Evolutionary conservation across 2,113 vertebrate genomes (phyloP).

Genomic region (Cynoglossus semilaevis): DNA sequence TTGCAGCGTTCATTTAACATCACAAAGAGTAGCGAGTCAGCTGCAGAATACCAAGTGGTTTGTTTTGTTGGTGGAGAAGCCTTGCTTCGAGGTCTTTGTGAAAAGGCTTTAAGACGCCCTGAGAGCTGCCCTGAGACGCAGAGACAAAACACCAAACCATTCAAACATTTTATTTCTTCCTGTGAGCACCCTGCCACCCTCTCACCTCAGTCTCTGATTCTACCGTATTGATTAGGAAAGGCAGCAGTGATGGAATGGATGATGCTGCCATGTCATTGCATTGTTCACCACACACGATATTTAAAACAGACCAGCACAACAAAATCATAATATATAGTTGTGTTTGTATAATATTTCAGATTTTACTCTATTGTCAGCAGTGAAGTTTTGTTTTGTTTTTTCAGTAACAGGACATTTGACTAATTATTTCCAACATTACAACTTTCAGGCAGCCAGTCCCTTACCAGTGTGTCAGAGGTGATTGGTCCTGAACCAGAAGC

Average conservation of each 20-base stretch:
- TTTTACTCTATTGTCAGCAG: too few relatives aligned
- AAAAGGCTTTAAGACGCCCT: slow-evolving; percentile 62
- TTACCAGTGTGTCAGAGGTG: too few relatives aligned
- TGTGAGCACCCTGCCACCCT: slow-evolving; percentile 4
- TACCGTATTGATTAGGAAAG: slow-evolving; percentile 31
- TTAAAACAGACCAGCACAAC: too few relatives aligned
- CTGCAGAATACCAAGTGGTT: slow-evolving; percentile 62
- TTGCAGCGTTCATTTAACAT: slow-evolving; percentile 37
- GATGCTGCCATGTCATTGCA: neutral
- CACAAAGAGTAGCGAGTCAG: slow-evolving; percentile 38
- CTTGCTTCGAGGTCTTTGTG: slow-evolving; percentile 55
- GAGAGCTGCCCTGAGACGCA: slow-evolving; percentile 47
- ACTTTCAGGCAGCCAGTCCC: too few relatives aligned
- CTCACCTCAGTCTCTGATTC: slow-evolving; percentile 8
- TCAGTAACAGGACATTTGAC: too few relatives aligned
- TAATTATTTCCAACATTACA: too few relatives aligned
- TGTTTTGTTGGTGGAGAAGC: slow-evolving; percentile 57
- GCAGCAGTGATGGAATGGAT: slow-evolving; percentile 1
- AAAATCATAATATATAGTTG: too few relatives aligned
- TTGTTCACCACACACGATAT: too few relatives aligned
- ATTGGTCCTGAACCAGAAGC: too few relatives aligned
- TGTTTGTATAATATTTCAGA: too few relatives aligned
- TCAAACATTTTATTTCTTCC: slow-evolving; percentile 31
- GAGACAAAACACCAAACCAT: slow-evolving; percentile 42
- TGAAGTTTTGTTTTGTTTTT: too few relatives aligned